phyloP scores from a whole-genome alignment of 2,888 invertebrate genomes.

The Harpalus rufipes region DNA sequence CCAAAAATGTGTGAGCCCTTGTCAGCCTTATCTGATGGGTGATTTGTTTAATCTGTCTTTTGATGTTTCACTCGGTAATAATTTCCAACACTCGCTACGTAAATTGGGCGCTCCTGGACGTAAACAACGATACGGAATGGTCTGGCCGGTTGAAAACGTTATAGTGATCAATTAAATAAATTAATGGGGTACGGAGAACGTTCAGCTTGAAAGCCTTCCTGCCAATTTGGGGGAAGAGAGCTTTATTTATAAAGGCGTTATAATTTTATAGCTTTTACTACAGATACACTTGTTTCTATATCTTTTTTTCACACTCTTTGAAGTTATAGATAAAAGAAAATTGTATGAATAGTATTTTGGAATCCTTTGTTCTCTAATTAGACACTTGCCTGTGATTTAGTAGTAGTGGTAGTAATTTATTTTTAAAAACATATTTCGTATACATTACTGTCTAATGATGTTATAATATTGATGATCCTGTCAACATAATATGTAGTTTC shows the following conservation, averaged over 20 bases:
- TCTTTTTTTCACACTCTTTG: background rate
- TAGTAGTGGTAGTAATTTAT: too few species aligned
- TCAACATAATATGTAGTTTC: too few species aligned
- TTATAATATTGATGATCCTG: too few species aligned
- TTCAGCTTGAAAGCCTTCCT: slow-evolving; percentile 39
- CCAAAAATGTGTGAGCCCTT: slow-evolving; percentile 38
- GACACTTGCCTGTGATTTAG: background rate
- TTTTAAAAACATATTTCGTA: too few species aligned
- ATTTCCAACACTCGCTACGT: slow-evolving; percentile 50
- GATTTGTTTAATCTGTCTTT: slow-evolving; percentile 65
- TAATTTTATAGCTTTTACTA: slow-evolving; percentile 49
- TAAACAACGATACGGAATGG: slow-evolving; percentile 59
- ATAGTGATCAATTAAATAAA: slow-evolving; percentile 65
- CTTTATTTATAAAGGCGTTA: slow-evolving; percentile 61
- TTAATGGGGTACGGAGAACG: slow-evolving; percentile 55
- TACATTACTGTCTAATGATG: too few species aligned
- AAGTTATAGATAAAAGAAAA: background rate
- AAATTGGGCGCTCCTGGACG: slow-evolving; percentile 58
- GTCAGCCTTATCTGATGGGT: slow-evolving; percentile 47
- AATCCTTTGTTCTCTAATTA: background rate
- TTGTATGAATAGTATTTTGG: background rate
- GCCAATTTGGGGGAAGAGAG: slow-evolving; percentile 62
- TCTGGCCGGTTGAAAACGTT: slow-evolving; percentile 54
- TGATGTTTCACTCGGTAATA: slow-evolving; percentile 64
- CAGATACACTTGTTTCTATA: background rate